A percentile compares a stretch with the other conserved stretches of the same genome.
Evolutionary conservation across 2,113 vertebrate genomes (phyloP).

Genomic region (Platanista minor): DNA sequence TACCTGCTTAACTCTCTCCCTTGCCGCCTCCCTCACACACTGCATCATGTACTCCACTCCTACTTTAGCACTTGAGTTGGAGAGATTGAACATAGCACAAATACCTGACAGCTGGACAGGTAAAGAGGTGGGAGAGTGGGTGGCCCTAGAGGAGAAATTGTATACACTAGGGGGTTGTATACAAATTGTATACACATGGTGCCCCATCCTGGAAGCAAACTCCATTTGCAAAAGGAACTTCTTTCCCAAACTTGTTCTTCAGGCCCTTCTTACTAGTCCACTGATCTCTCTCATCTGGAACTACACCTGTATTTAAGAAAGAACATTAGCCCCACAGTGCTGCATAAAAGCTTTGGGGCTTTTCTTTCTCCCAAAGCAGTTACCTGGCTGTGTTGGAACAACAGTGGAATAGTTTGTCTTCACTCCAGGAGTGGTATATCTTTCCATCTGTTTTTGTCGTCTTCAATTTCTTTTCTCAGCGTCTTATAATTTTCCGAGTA

Average conservation of each 20-base stretch:
- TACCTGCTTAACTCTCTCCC: background rate
- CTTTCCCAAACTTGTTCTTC: background rate
- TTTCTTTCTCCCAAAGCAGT: background rate
- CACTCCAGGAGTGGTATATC: slow-evolving; percentile 81
- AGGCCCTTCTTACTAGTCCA: background rate
- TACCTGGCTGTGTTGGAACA: slow-evolving; percentile 85
- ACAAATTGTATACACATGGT: too few relatives aligned
- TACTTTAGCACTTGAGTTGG: background rate
- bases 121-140: background rate
- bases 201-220: background rate
- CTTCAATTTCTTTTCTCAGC: background rate
- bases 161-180: background rate
- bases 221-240: background rate
- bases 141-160: background rate
- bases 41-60: background rate
- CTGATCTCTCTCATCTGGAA: background rate
- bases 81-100: background rate
- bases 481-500: background rate
- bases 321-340: background rate
- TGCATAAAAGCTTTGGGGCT: background rate
- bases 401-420: slow-evolving; percentile 82
- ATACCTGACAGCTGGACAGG: background rate
- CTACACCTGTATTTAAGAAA: background rate
- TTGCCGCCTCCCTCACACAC: background rate
- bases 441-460: background rate